Conservation (phyloP, 2,888 invertebrate genomes). For the Aphrophora alni region DNA sequence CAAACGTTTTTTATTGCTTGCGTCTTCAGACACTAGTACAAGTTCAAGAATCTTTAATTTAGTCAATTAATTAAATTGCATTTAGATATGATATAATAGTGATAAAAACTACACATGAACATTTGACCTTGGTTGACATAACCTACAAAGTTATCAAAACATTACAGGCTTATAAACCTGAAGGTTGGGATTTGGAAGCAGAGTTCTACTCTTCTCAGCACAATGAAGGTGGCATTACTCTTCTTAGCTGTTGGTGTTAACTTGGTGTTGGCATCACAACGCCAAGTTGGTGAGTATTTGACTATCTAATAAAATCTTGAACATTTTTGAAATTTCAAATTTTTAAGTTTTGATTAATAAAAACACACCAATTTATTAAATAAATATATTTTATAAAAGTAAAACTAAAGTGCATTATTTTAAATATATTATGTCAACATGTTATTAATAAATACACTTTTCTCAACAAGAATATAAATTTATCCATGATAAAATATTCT, state of each 20-base stretch:
- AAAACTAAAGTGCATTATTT: no score
- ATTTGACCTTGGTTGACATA: background rate
- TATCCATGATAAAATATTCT: no score
- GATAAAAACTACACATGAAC: no score
- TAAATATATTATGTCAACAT: no score
- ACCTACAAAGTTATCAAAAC: background rate
- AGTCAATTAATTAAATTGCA: background rate
- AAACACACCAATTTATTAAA: no score
- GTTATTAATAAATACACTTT: no score
- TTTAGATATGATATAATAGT: no score
- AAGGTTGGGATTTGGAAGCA: background rate
- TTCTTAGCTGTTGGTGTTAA: background rate
- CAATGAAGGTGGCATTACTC: background rate
- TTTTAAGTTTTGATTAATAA: no score
- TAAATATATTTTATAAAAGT: no score
- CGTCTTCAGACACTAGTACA: background rate
- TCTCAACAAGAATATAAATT: no score
- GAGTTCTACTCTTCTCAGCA: background rate
- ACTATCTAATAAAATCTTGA: no score
- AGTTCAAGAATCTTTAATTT: background rate
- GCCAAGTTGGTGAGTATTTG: background rate
- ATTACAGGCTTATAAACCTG: background rate
- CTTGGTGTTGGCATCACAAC: background rate
- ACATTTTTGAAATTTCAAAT: no score
- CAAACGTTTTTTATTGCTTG: background rate